Percentiles rank a stretch among this genome's conserved stretches.
Evolutionary conservation across 1,140 invertebrate genomes (phyloP).

Genomic region (Drosophila parvula): DNA sequence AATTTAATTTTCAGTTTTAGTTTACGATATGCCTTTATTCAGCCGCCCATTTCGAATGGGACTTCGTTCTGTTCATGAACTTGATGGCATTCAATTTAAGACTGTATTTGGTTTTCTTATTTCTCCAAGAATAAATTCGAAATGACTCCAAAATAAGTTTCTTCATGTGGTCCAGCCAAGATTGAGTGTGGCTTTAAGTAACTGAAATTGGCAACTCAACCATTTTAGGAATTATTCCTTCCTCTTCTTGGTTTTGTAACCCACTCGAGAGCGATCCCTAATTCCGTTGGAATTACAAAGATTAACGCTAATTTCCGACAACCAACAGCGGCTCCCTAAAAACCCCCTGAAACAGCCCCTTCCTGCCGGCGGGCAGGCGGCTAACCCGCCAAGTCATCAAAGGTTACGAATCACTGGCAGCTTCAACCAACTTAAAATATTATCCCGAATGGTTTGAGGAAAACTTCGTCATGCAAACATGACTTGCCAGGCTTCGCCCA

Average conservation of each 20-base stretch:
- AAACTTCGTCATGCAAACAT: slow-evolving; percentile 78
- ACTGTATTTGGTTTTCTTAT: not conserved
- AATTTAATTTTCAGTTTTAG: slow-evolving; percentile 13
- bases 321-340: slow-evolving; percentile 14
- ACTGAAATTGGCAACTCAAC: slow-evolving; percentile 10
- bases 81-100: not conserved
- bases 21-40: not conserved
- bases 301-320: slow-evolving; percentile 64
- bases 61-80: not conserved
- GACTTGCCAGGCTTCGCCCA: slow-evolving; percentile 61
- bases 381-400: slow-evolving; percentile 53
- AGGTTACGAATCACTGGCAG: slow-evolving; percentile 51
- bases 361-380: not conserved
- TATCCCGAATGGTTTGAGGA: slow-evolving; percentile 44
- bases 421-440: slow-evolving; percentile 63
- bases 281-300: slow-evolving; percentile 41
- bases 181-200: slow-evolving; percentile 10
- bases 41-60: not conserved
- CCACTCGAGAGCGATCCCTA: slow-evolving; percentile 36
- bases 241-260: not conserved
- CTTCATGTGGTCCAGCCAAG: not conserved
- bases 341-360: not conserved
- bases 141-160: not conserved
- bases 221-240: slow-evolving; percentile 12
- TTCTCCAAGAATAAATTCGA: not conserved